These are phyloP conservation scores for Dicyrtoma fusca DNA, from an alignment of 2,888 invertebrate species.

Conservation along the genomic window DNA sequence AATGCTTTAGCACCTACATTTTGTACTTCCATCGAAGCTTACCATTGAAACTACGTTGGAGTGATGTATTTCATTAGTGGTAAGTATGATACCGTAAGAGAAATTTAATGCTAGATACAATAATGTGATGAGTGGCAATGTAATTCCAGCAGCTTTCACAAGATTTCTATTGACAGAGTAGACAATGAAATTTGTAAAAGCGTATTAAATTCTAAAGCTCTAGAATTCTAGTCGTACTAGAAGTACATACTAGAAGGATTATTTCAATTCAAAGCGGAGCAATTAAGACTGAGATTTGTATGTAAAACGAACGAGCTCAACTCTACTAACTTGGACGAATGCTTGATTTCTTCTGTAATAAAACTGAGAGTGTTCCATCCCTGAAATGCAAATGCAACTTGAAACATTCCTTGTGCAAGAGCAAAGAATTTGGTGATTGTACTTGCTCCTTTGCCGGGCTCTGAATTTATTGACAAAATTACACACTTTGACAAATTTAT, in stretches of 20 bases:
- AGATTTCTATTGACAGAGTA: too few relatives aligned
- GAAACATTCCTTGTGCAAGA: slow-evolving; percentile 22
- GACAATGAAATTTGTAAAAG: too few relatives aligned
- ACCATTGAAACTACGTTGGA: slow-evolving; percentile 35
- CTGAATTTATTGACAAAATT: too few relatives aligned
- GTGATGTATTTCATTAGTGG: slow-evolving; percentile 3
- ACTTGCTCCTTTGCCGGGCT: too few relatives aligned
- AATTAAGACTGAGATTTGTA: too few relatives aligned
- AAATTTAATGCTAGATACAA: slow-evolving; percentile 39
- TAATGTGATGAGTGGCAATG: slow-evolving; percentile 29
- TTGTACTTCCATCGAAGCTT: slow-evolving; percentile 30
- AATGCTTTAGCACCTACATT: too few relatives aligned
- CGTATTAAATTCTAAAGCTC: too few relatives aligned
- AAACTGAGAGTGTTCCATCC: slow-evolving; percentile 35
- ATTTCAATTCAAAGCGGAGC: too few relatives aligned
- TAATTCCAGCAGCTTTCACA: slow-evolving; percentile 5
- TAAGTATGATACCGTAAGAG: slow-evolving; percentile 34
- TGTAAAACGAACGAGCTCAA: too few relatives aligned
- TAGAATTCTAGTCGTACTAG: too few relatives aligned
- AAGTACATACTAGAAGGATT: too few relatives aligned
- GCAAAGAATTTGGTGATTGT: slow-evolving; percentile 21
- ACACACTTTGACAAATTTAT: too few relatives aligned
- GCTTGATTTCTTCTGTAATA: slow-evolving; percentile 40
- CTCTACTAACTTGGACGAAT: slow-evolving; percentile 35
- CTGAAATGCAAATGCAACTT: slow-evolving; percentile 34